Evolutionary conservation across 2,113 vertebrate genomes (phyloP).

Genomic region (Polypterus senegalus): DNA sequence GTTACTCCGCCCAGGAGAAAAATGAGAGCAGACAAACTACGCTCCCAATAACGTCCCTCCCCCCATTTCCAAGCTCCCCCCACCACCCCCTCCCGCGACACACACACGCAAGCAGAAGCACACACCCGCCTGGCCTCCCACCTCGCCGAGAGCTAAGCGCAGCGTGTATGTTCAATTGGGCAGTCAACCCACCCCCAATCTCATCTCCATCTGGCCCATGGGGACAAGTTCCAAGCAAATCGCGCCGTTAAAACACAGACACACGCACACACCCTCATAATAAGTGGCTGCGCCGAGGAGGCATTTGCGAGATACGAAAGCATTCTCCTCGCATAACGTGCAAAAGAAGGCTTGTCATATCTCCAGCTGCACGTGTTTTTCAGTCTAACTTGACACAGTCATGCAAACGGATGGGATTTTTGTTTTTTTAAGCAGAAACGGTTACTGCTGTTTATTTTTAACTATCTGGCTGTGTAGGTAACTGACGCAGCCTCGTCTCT

Average conservation of each 20-base stretch:
- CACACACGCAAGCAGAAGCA: slow-evolving; percentile 1
- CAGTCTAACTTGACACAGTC: too few relatives aligned
- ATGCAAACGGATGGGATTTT: too few relatives aligned
- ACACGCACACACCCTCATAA: neutral
- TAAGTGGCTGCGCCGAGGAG: too few relatives aligned
- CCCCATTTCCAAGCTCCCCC: neutral
- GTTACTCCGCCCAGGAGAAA: slow-evolving; percentile 4
- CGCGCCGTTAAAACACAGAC: neutral
- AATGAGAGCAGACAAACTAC: neutral
- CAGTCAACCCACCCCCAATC: slow-evolving; percentile 1
- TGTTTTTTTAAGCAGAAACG: too few relatives aligned
- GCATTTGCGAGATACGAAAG: too few relatives aligned
- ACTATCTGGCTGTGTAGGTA: too few relatives aligned
- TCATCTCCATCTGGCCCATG: neutral
- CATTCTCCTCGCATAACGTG: too few relatives aligned
- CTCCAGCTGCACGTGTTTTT: too few relatives aligned
- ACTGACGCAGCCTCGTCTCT: too few relatives aligned
- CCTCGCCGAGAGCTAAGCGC: neutral
- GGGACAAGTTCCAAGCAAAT: slow-evolving; percentile 1
- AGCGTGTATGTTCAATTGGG: neutral
- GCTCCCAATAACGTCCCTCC: neutral
- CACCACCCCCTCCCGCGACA: neutral
- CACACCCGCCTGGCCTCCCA: neutral
- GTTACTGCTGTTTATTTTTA: too few relatives aligned
- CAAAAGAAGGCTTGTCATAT: too few relatives aligned